Evolutionary conservation across 2,888 invertebrate species (phyloP).

Genomic region (Antheraea yamamai): DNA sequence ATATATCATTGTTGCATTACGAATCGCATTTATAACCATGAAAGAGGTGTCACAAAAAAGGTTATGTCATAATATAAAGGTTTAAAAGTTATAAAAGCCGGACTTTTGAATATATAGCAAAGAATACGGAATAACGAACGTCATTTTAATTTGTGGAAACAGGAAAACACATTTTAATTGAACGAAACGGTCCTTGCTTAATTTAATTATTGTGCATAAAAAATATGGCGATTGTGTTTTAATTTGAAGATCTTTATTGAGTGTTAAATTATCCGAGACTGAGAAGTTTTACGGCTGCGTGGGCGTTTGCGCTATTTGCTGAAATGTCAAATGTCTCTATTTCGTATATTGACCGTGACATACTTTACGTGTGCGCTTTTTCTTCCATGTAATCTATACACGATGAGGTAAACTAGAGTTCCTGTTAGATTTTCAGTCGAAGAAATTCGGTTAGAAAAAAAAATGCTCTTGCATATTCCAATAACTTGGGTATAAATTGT

Average conservation of each 20-base stretch:
- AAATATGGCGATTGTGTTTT: background rate
- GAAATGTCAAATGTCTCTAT: conserved; percentile 39
- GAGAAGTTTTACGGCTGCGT: conserved; percentile 28
- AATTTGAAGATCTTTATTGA: background rate
- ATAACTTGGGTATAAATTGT: background rate
- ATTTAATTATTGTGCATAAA: background rate
- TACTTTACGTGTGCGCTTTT: conserved; percentile 28
- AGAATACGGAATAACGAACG: too few relatives aligned
- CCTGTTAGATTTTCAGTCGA: background rate
- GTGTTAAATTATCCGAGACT: background rate
- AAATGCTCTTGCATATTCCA: background rate
- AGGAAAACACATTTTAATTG: background rate
- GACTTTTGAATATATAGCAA: too few relatives aligned
- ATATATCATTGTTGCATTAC: too few relatives aligned
- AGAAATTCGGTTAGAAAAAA: background rate
- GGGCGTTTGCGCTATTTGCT: conserved; percentile 33
- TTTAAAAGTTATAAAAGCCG: too few relatives aligned
- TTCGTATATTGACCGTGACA: conserved; percentile 40
- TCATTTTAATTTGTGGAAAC: background rate
- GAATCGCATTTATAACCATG: too few relatives aligned
- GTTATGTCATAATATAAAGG: too few relatives aligned
- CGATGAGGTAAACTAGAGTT: conserved; percentile 3
- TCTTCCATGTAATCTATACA: background rate
- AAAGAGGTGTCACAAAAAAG: too few relatives aligned
- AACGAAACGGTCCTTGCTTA: background rate